Conservation (phyloP, 2,113 vertebrate species). For the Nothoprocta perdicaria region DNA sequence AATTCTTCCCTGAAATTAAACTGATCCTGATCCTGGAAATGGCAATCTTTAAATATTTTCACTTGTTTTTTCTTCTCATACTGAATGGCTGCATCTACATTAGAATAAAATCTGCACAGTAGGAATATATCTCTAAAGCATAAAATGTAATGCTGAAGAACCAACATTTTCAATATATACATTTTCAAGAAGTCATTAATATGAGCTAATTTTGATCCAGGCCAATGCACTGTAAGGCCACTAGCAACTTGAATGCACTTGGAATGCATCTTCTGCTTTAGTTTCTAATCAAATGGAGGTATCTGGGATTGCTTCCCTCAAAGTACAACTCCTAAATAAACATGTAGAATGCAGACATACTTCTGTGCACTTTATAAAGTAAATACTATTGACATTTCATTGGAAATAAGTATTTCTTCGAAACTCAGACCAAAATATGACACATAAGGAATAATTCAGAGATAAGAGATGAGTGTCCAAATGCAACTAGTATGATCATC, state of each 20-base stretch:
- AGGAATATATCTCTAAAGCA: background rate
- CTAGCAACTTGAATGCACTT: background rate
- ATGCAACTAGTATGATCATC: background rate
- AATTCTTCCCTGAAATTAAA: slow-evolving; percentile 30
- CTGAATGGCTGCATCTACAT: background rate
- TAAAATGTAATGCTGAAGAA: background rate
- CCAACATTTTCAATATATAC: background rate
- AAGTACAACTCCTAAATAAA: background rate
- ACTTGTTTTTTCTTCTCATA: background rate
- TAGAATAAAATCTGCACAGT: background rate
- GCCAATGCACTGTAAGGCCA: background rate
- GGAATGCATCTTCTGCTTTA: background rate
- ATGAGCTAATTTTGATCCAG: background rate
- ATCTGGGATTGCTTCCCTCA: background rate
- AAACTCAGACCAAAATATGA: background rate
- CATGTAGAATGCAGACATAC: background rate
- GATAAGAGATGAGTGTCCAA: background rate
- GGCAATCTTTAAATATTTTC: background rate
- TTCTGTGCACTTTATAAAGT: background rate
- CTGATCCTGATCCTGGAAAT: background rate
- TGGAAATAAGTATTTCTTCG: background rate
- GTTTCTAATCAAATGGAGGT: background rate
- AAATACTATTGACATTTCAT: background rate
- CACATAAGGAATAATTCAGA: background rate
- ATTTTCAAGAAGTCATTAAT: background rate